Base-by-base conservation (phyloP, 2,888 invertebrate species). In the Limnephilus lunatus region DNA sequence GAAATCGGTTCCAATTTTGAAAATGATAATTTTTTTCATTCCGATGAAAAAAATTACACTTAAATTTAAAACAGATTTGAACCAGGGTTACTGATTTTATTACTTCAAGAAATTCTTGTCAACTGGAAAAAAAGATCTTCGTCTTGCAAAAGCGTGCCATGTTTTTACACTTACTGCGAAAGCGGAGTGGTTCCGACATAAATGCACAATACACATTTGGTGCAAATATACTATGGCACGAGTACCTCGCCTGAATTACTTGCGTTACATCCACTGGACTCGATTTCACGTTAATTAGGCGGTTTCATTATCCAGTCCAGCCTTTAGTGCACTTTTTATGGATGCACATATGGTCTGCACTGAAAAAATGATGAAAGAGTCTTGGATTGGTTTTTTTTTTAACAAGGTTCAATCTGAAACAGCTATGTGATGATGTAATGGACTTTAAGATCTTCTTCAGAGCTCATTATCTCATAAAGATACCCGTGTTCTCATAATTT, bases 251-350 rank as follows among this genome's bases (percentile, higher is more conserved):
- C 82, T 30, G 82, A 31, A 83, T 83, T 25, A 25, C 83, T 30
- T 32, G 32, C 32, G 32, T 15, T 25, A 25, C 39, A 44, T 35
- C 30, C 48, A 68, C 68, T 30, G n/a, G 53, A 4, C 53, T 14
- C 53, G 35, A 25, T 53, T 68, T 32, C 48, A 68, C 88, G 88
- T 88, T 88, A 88, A 88, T 88, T 88, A 80, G 80, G 35, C 35
- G n/a, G 31, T 88, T 68, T 31, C 31, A 80, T 68, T 88, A 31
- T 88, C 48, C 88, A 88, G 35, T 68, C 15, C 53, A 68, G 31
- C 80, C 68, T 68, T 53, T 68, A 31, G 1, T 88, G 19, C 32
- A 15, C 35, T 31, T 53, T 30, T 68, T 68, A 88, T 68, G 14
- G 53, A 32, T 88, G 88, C 53, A 31, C 32, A 31, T 31, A 32